Percentiles rank a stretch among this genome's conserved stretches.
These are phyloP conservation scores for Tiliacea aurago DNA, from an alignment of 2,888 invertebrate species.

Conservation along the genomic window DNA sequence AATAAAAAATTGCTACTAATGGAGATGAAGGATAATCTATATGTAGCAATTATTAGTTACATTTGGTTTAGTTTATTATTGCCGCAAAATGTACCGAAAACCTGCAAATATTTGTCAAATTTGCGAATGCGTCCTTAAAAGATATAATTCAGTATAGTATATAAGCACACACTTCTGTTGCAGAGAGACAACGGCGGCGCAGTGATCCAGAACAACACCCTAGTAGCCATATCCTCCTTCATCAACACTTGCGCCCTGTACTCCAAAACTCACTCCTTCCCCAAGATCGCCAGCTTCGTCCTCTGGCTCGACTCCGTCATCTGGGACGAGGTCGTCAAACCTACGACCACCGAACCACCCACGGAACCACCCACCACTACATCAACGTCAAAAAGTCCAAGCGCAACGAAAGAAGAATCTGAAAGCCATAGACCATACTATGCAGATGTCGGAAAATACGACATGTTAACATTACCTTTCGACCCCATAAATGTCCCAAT, in stretches of 20 bases:
- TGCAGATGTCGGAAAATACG: slow-evolving; percentile 77
- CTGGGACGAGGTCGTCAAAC: slow-evolving; percentile 84
- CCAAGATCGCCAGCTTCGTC: slow-evolving; percentile 80
- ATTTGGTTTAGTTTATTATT: too few species aligned
- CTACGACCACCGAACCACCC: slow-evolving; percentile 66
- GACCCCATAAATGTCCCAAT: slow-evolving; percentile 84
- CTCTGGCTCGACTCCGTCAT: slow-evolving; percentile 84
- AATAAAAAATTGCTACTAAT: too few species aligned
- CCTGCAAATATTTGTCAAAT: too few species aligned
- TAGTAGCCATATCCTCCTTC: slow-evolving; percentile 81
- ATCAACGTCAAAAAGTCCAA: slow-evolving; percentile 51
- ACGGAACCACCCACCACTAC: slow-evolving; percentile 51
- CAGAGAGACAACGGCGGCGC: slow-evolving; percentile 88
- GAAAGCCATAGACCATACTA: slow-evolving; percentile 59
- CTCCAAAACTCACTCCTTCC: slow-evolving; percentile 84
- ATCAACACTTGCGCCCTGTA: slow-evolving; percentile 84
- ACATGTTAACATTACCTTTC: slow-evolving; percentile 82
- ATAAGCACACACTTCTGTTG: slow-evolving; percentile 46
- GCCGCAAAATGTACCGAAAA: too few species aligned
- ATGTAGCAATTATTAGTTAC: too few species aligned
- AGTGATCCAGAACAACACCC: slow-evolving; percentile 84
- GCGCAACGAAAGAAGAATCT: slow-evolving; percentile 63
- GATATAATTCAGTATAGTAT: background rate
- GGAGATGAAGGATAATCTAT: too few species aligned
- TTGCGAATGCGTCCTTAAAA: too few species aligned